Evolutionary conservation across 2,888 invertebrate genomes (phyloP).

Genomic region (Xylocampa areola): DNA sequence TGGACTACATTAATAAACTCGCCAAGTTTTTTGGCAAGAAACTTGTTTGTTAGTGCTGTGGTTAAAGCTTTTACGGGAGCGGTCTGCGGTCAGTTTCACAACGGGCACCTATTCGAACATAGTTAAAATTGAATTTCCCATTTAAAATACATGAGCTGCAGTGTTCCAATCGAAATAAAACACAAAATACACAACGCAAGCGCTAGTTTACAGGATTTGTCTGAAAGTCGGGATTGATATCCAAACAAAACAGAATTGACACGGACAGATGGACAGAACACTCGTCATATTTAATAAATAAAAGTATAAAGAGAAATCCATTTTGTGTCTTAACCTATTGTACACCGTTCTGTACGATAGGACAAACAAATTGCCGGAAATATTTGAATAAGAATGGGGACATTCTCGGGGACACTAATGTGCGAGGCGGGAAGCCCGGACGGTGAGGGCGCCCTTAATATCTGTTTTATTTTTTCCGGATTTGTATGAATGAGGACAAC

Average conservation of each 20-base stretch:
- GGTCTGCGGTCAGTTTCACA: conserved; percentile 55
- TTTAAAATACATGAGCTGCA: conserved; percentile 49
- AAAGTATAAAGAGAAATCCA: conserved; percentile 58
- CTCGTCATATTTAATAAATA: conserved; percentile 3
- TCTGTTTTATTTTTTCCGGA: conserved; percentile 89
- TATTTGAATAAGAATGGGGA: conserved; percentile 88
- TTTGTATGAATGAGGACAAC: conserved; percentile 84
- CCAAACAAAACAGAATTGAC: background rate
- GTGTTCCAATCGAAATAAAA: conserved; percentile 39
- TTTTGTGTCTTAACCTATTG: conserved; percentile 72
- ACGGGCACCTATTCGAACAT: conserved; percentile 51
- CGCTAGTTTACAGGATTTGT: conserved; percentile 33
- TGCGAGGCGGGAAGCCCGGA: conserved; percentile 84
- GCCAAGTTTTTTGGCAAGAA: conserved; percentile 83
- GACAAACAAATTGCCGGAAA: conserved; percentile 88
- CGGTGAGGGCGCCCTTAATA: conserved; percentile 80
- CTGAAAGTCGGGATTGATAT: conserved; percentile 37
- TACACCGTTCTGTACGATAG: conserved; percentile 80
- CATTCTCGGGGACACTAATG: conserved; percentile 85
- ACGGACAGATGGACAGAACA: background rate
- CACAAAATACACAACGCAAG: conserved; percentile 29
- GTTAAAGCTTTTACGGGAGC: conserved; percentile 61
- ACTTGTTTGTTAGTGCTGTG: conserved; percentile 66
- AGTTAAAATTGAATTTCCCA: conserved; percentile 53
- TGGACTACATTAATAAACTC: conserved; percentile 82